Base-by-base conservation (phyloP, 2,888 invertebrate species). In the Hipparchia semele region DNA sequence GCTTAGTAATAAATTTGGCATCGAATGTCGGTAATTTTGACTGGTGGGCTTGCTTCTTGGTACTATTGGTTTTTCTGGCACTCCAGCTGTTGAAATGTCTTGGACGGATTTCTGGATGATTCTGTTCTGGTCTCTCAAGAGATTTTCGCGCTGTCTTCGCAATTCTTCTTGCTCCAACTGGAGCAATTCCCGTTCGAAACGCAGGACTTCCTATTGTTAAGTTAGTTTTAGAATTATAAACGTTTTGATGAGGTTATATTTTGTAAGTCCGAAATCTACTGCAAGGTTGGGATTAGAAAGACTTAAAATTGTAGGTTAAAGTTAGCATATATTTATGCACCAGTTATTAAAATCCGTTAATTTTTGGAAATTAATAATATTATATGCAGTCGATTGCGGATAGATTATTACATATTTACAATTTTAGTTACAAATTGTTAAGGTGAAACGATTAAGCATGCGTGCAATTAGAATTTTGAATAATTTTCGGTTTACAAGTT, bases 161-260 rank as follows among this genome's bases (percentile, higher is more conserved):
- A 97, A 83, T 83, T 97, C 97, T 84, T 97, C 97, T 85, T 96
- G 96, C 84, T 97, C 97, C 64, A 96, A 87, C 85, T 97, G 97
- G 5, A 97, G 87, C 2, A 97, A 91, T 87, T 97, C 97, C 62
- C 97, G 95, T 89, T 97, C 97, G 76, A 97, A 97, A 78, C 97
- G 96, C 53, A 97, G 93, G 39, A 97, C 96, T 87, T 97, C 96
- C 95, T 95, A 86, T 77, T 82, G 73, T 79, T 75, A 77, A 75
- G 72, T 76, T 75, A 39, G 71, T 56, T 71, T 46, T 12, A 62
- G 33, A 46, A 56, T 62, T 56, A 64, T 58, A 46, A 7, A 2
- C 2, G 4, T 60, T 53, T 58, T 46, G 49, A 23, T 68, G 7
- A 10, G 4, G n/a, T 49, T 45, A n/a, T 58, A 23, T 58, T 9